A percentile compares a stretch with the other conserved stretches of the same genome.
phyloP scores from a whole-genome alignment of 2,797 vertebrate genomes.

The Chloroceryle amazona region DNA sequence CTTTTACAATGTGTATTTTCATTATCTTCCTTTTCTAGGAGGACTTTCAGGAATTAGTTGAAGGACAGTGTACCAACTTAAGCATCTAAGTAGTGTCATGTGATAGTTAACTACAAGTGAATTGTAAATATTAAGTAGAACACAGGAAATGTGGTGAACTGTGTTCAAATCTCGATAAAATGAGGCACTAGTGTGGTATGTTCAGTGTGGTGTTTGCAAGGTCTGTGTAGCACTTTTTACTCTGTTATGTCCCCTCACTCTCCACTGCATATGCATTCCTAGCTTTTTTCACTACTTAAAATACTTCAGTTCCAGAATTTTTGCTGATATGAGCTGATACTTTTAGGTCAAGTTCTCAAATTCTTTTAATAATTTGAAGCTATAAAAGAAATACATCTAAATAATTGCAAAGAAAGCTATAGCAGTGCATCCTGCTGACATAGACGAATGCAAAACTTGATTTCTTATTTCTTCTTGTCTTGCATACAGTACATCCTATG shows the following conservation, averaged over 20 bases:
- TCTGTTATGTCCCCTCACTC: neutral
- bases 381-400: conserved; percentile 30
- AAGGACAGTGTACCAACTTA: neutral
- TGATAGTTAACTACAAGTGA: neutral
- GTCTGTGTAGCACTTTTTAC: neutral
- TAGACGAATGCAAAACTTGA: conserved; percentile 16
- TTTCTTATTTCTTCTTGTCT: conserved; percentile 13
- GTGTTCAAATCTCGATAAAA: neutral
- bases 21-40: neutral
- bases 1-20: neutral
- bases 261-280: neutral
- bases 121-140: neutral
- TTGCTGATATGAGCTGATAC: neutral
- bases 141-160: neutral
- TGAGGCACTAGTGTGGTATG: neutral
- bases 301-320: neutral
- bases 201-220: neutral
- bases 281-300: neutral
- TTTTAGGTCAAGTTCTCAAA: neutral
- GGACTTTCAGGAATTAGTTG: neutral
- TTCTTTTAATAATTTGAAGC: neutral
- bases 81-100: neutral
- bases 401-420: neutral
- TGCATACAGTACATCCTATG: neutral
- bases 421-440: neutral